phyloP scores from a whole-genome alignment of 2,888 invertebrate species.

The Phlogophora meticulosa region DNA sequence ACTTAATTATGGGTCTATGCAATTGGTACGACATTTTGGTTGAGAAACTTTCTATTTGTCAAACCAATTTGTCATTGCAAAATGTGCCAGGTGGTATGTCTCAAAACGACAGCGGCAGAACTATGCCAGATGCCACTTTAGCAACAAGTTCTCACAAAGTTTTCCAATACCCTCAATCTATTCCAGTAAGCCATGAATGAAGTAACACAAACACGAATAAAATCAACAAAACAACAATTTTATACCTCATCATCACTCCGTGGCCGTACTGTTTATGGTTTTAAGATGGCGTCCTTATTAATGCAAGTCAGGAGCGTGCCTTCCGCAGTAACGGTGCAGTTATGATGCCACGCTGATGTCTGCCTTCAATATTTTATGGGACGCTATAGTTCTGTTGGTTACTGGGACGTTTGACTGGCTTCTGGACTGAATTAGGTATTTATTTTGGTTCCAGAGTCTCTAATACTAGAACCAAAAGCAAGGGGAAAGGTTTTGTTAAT shows the following conservation, averaged over 20 bases:
- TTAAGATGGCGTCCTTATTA: slow-evolving; percentile 66
- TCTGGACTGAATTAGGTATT: neutral
- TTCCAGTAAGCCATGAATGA: slow-evolving; percentile 20
- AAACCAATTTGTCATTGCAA: slow-evolving; percentile 25
- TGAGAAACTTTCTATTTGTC: slow-evolving; percentile 45
- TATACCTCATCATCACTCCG: slow-evolving; percentile 51
- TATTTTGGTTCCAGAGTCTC: neutral
- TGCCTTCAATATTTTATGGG: slow-evolving; percentile 67
- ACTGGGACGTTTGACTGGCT: slow-evolving; percentile 47
- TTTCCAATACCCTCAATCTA: neutral
- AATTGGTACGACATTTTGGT: slow-evolving; percentile 52
- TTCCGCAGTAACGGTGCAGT: slow-evolving; percentile 86
- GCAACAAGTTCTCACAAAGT: neutral
- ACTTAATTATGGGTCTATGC: slow-evolving; percentile 74
- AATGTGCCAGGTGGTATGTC: neutral
- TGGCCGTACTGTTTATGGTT: slow-evolving; percentile 59
- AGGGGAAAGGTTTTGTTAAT: neutral
- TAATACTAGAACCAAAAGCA: neutral
- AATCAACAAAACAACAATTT: slow-evolving; percentile 50
- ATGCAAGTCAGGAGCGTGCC: slow-evolving; percentile 84
- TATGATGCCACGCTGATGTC: slow-evolving; percentile 71
- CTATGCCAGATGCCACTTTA: neutral
- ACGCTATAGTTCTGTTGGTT: slow-evolving; percentile 60
- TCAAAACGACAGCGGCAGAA: neutral
- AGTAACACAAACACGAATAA: slow-evolving; percentile 20